These are phyloP conservation scores for Caenorhabditis sinica DNA, from an alignment of 2,888 invertebrate species.

Conservation along the genomic window DNA sequence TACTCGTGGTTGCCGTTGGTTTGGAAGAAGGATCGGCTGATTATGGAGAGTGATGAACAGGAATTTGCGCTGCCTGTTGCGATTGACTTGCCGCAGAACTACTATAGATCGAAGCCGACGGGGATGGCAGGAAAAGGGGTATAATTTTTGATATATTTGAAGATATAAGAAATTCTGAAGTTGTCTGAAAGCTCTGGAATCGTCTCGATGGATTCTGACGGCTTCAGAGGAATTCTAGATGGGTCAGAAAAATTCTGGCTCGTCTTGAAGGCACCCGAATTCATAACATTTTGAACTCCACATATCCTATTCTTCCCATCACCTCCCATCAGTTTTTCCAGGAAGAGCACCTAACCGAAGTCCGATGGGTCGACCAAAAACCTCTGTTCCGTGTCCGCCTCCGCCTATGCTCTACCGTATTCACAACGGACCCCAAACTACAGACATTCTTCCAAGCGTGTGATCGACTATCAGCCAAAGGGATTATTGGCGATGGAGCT, in stretches of 20 bases:
- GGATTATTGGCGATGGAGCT: slow-evolving; percentile 81
- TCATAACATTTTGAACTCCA: too few relatives aligned
- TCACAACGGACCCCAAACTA: slow-evolving; percentile 86
- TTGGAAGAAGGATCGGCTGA: slow-evolving; percentile 86
- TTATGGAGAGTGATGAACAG: slow-evolving; percentile 91
- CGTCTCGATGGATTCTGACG: too few relatives aligned
- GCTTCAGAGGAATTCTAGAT: too few relatives aligned
- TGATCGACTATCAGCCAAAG: slow-evolving; percentile 89
- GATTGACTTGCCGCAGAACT: slow-evolving; percentile 92
- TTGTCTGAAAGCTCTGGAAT: too few relatives aligned
- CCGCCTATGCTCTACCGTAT: slow-evolving; percentile 92
- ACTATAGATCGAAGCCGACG: slow-evolving; percentile 92
- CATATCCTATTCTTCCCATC: not conserved
- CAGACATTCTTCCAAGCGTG: slow-evolving; percentile 85
- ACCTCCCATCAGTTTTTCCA: slow-evolving; percentile 75
- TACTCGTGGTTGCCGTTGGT: slow-evolving; percentile 95
- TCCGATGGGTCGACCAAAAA: slow-evolving; percentile 94
- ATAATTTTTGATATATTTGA: not conserved
- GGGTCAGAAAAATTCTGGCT: too few relatives aligned
- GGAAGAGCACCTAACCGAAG: slow-evolving; percentile 89
- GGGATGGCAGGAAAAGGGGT: slow-evolving; percentile 92
- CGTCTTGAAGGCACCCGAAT: too few relatives aligned
- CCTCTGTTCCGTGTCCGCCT: slow-evolving; percentile 92
- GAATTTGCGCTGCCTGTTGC: slow-evolving; percentile 89
- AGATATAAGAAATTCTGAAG: not conserved